Evolutionary conservation across 2,888 invertebrate genomes (phyloP), one percentile per base, ranked within the genome.

Genomic region (Amblyjoppa proteus): DNA sequence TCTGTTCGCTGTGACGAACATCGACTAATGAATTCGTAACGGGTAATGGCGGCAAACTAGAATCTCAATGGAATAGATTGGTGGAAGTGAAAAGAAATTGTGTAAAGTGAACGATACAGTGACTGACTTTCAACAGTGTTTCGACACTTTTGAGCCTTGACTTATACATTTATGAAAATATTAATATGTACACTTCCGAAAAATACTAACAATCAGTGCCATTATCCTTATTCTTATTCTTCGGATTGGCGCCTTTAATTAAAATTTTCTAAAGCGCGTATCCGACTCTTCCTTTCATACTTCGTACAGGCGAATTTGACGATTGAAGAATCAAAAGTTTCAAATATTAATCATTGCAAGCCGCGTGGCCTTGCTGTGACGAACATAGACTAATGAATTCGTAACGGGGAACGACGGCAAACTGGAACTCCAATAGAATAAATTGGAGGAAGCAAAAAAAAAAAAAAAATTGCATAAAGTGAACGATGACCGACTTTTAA

Each of bases 191-290:
- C 34, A 0, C 34, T 34, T 34, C 0, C 4, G 4, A 34, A 41
- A 41, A 41, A 41, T 1, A 41, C 41, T 2, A 41, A 9, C 9
- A 41, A 41, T 11, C 41, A 11, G 41, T 41, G 41, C 41, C 41
- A 41, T 41, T 41, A 3, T 38, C 0, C 28, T 38, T 38, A 4
- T 38, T 28, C 28, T 28, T 28, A 31, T 31, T 31, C 31, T 31
- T 66, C 64, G 41, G 25, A 16, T 53, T n/a, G 49, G 61, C 28
- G 58, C 69, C 64, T 64, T 69, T 41, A 58, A 83, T 83, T 51
- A 53, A 58, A 70, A 75, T 74, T 83, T 73, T 69, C 58, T 69
- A 49, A 66, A 11, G 41, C 70, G 5, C 20, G 53, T 25, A 45
- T 11, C 16, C 31, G 16, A 13, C 58, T 53, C 70, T 38, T n/a